Base-by-base conservation (phyloP, 92 coral and sea anemone species). In the Porites divaricata region DNA sequence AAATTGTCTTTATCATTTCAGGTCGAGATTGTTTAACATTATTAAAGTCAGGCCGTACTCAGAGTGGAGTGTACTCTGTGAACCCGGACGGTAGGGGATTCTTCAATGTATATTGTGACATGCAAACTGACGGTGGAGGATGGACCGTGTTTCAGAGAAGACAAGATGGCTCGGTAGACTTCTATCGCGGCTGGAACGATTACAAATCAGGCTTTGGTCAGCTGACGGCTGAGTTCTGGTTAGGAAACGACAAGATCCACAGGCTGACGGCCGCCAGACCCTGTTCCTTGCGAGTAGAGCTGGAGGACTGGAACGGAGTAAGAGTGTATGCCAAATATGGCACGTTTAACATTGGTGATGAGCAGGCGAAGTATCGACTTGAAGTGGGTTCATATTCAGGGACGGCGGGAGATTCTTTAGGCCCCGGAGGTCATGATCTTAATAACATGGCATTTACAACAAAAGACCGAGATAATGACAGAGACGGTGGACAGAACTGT, bases 151-250 rank as follows among this genome's bases (percentile, higher is more conserved):
- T 88, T 49, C 89, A 76, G 57, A 84, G 83, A 84, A 72, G 92
- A 66, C 70, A 85, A 13, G 92, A 89, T 64, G 92, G 92, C 61
- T 83, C 75, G 53, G 77, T 81, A 19, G 81, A 87, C 77, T 88
- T 80, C 80, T 79, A 77, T 70, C 86, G 82, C 17, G 58, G 63
- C 11, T 81, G 93, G 93, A 54, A 74, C 20, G 61, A 81, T 15
- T 90, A 90, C 85, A 90, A 87, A 75, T 67, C 86, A 58, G 93
- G 93, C 59, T 85, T 89, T 80, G 93, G 90, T 16, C 81, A 80
- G 70, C 81, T 86, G 87, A 70, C 23, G 28, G 83, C 72, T 48
- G 93, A 89, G 89, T 77, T 72, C 77, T 89, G 93, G 93, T 25
- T 86, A 16, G 93, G 93, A 61, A 68, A 77, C 57, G 90, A 85